A percentile compares a stretch with the other conserved stretches of the same genome.
These are phyloP conservation scores for Leptothorax acervorum DNA, from an alignment of 2,888 invertebrate genomes.

Conservation along the genomic window DNA sequence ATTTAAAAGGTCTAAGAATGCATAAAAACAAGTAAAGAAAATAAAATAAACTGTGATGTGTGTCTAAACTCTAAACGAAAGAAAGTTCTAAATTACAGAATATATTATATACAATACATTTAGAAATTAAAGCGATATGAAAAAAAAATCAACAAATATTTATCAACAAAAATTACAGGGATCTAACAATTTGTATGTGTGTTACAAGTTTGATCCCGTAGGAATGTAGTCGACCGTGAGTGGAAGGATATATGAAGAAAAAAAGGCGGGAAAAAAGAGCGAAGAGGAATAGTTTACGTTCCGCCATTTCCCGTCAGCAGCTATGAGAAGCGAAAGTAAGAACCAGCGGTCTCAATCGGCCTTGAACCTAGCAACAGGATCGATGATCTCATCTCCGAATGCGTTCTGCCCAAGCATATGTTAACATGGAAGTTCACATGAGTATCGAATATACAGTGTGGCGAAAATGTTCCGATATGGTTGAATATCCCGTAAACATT, in stretches of 20 bases:
- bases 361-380: slow-evolving; percentile 71
- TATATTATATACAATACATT: not conserved
- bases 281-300: slow-evolving; percentile 55
- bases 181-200: slow-evolving; percentile 45
- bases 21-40: not conserved
- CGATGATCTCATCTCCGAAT: slow-evolving; percentile 68
- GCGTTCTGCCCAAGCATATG: slow-evolving; percentile 59
- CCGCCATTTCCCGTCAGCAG: slow-evolving; percentile 38
- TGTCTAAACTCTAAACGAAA: not conserved
- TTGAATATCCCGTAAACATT: not conserved
- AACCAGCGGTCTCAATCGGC: slow-evolving; percentile 65
- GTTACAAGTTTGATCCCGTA: slow-evolving; percentile 71
- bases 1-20: not conserved
- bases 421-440: slow-evolving; percentile 14
- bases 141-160: not conserved
- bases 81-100: not conserved
- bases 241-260: slow-evolving; percentile 59
- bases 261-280: slow-evolving; percentile 39
- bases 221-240: slow-evolving; percentile 80
- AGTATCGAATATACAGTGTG: not conserved
- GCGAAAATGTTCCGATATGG: not conserved
- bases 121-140: not conserved
- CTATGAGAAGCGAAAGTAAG: slow-evolving; percentile 63
- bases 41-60: not conserved
- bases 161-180: not conserved